phyloP scores from a whole-genome alignment of 1,140 invertebrate species.

The Mactra quadrangularis region DNA sequence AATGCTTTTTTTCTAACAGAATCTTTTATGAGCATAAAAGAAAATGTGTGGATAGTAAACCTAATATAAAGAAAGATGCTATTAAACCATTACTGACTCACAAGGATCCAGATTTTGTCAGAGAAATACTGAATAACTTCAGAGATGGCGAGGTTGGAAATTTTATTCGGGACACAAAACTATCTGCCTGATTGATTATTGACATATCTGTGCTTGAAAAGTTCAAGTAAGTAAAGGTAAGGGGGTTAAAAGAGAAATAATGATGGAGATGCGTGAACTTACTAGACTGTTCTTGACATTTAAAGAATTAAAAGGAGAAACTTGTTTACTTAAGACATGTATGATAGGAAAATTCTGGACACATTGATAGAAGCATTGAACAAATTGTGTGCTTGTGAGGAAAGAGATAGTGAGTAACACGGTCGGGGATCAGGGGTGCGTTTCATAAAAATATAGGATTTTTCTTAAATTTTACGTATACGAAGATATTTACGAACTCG shows the following conservation, averaged over 20 bases:
- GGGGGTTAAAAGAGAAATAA: constrained; percentile 15
- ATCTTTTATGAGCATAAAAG: constrained; percentile 42
- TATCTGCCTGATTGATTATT: constrained; percentile 24
- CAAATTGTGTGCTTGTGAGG: background rate
- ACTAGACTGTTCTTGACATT: constrained; percentile 19
- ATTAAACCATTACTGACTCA: constrained; percentile 30
- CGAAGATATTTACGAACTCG: too few species aligned
- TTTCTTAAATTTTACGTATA: too few species aligned
- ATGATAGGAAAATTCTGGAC: background rate
- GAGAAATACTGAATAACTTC: constrained; percentile 43
- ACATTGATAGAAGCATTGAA: constrained; percentile 12
- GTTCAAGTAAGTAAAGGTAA: constrained; percentile 21
- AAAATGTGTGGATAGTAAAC: constrained; percentile 20
- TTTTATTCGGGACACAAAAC: constrained; percentile 24
- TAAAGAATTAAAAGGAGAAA: constrained; percentile 15
- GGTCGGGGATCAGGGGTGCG: too few species aligned
- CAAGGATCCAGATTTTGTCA: constrained; percentile 49
- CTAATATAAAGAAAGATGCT: constrained; percentile 19
- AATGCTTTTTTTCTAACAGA: constrained; percentile 49
- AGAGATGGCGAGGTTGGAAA: constrained; percentile 16
- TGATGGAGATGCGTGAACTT: constrained; percentile 22
- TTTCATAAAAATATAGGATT: too few species aligned
- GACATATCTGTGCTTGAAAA: constrained; percentile 3
- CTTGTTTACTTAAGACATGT: constrained; percentile 17
- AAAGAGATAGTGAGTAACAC: background rate